These are phyloP conservation scores for Ptychochromis oligacanthus DNA, from an alignment of 2,113 vertebrate genomes.

Conservation along the genomic window DNA sequence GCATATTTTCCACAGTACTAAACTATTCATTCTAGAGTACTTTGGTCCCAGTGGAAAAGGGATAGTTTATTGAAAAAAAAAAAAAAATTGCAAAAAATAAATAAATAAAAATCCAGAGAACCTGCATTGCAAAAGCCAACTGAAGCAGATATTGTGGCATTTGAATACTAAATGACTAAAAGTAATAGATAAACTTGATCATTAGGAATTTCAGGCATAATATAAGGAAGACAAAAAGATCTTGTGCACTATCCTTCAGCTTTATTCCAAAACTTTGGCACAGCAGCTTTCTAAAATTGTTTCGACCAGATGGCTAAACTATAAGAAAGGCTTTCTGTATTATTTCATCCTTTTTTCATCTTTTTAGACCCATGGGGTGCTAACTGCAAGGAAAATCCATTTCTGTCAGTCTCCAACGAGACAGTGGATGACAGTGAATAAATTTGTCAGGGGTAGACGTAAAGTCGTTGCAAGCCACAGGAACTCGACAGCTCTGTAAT, in stretches of 20 bases:
- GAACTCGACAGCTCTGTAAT: slow-evolving; percentile 30
- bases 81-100: too few relatives aligned
- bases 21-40: neutral
- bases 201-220: neutral
- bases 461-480: slow-evolving; percentile 22
- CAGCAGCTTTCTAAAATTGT: neutral
- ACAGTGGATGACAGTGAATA: slow-evolving; percentile 42
- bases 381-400: slow-evolving; percentile 42
- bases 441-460: slow-evolving; percentile 44
- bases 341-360: neutral
- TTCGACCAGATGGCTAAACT: slow-evolving; percentile 6
- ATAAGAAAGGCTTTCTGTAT: neutral
- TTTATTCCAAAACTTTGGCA: neutral
- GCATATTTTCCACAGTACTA: neutral
- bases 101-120: neutral
- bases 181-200: neutral
- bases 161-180: neutral
- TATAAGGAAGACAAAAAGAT: neutral
- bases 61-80: too few relatives aligned
- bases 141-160: neutral
- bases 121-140: neutral
- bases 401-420: slow-evolving; percentile 38
- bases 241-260: neutral
- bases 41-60: neutral
- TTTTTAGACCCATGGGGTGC: slow-evolving; percentile 2